Evolutionary conservation across 2,113 vertebrate species (phyloP).

Genomic region (Donacobius atricapilla): DNA sequence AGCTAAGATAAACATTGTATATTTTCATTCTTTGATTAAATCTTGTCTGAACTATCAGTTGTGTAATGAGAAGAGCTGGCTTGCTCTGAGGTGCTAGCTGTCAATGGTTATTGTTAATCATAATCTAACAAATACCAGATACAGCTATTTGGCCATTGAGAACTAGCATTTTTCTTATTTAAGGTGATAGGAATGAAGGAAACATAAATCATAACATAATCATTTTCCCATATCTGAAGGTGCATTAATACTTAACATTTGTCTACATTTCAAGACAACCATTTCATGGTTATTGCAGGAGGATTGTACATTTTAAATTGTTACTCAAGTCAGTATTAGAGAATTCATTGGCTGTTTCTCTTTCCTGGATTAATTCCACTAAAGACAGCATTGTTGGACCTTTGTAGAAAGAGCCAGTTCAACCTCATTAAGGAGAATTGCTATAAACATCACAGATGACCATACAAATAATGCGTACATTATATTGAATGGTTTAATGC

Average conservation of each 20-base stretch:
- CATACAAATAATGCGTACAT: neutral
- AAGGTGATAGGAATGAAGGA: constrained; percentile 64
- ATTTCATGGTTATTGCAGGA: neutral
- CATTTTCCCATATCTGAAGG: constrained; percentile 10
- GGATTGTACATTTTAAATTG: neutral
- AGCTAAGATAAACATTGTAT: neutral
- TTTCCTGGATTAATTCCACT: neutral
- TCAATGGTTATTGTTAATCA: constrained; percentile 44
- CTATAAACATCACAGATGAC: neutral
- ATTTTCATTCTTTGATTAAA: constrained; percentile 30
- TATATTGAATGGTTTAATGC: neutral
- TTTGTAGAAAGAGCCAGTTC: neutral
- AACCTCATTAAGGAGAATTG: neutral
- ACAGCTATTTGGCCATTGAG: constrained; percentile 41
- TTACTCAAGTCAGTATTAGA: neutral
- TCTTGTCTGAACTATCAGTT: constrained; percentile 26
- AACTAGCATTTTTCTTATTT: constrained; percentile 67
- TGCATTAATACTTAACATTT: constrained; percentile 58
- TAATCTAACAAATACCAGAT: constrained; percentile 54
- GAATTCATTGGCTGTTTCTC: neutral
- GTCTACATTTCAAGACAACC: constrained; percentile 7
- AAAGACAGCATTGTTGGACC: neutral
- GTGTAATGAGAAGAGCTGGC: constrained; percentile 17
- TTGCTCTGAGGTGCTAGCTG: constrained; percentile 14
- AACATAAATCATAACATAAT: constrained; percentile 60